Conservation (phyloP, 2,888 invertebrate genomes). For the Diplazon laetatorius region DNA sequence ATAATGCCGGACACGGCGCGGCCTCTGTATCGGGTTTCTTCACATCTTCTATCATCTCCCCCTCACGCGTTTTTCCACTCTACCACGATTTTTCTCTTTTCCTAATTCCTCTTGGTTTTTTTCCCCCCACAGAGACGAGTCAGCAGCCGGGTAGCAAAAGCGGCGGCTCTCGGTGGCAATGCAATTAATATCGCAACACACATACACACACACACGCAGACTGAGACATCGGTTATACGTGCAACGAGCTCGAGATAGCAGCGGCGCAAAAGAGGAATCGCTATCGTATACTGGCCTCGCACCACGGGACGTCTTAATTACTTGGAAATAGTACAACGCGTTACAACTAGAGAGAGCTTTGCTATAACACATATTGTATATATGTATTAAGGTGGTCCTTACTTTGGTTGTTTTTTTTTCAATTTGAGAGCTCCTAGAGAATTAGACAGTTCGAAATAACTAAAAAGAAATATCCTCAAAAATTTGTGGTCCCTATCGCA, state of each 20-base stretch:
- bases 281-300: constrained; percentile 34
- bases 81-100: background rate
- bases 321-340: constrained; percentile 45
- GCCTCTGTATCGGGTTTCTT: constrained; percentile 40
- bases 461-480: too few relatives aligned
- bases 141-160: constrained; percentile 16
- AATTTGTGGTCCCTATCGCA: too few relatives aligned
- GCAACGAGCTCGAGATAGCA: constrained; percentile 11
- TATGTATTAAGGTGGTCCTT: too few relatives aligned
- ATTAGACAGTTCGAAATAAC: too few relatives aligned
- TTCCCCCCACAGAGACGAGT: constrained; percentile 12
- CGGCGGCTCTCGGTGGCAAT: constrained; percentile 32
- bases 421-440: too few relatives aligned
- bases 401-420: too few relatives aligned
- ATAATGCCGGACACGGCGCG: constrained; percentile 39
- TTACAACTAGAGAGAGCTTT: constrained; percentile 8
- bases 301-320: constrained; percentile 65
- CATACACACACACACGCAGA: too few relatives aligned
- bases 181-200: constrained; percentile 51
- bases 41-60: constrained; percentile 9
- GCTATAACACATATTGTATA: too few relatives aligned
- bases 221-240: background rate
- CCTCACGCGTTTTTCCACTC: background rate
- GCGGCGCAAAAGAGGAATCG: constrained; percentile 32
- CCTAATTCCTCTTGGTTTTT: constrained; percentile 8